Base-by-base conservation (phyloP, 2,797 vertebrate genomes). In the Tenualosa thibaudeaui region DNA sequence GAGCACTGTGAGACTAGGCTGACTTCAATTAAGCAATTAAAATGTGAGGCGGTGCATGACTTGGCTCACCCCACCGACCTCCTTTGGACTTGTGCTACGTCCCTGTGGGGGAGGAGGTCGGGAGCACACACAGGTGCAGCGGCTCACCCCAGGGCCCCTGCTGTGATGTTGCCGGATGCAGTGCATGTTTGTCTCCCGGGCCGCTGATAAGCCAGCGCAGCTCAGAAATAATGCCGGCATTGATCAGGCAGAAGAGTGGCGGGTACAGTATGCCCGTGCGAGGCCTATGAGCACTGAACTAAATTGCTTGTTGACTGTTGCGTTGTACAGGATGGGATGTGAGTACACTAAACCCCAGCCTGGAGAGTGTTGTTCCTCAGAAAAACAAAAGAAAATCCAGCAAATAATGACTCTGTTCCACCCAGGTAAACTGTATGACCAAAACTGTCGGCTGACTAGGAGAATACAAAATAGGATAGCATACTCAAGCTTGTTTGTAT, bases 81-180 rank as follows among this genome's bases (percentile, higher is more conserved):
- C 81, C n/a, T 58, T 75, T 84, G 81, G 82, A 84, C 88, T 51
- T 65, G 78, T 40, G 22, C 26, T 81, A 81, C 24, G 75, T 78
- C 78, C n/a, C 83, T 4, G 81, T 96, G 96, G 96, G 95, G 85
- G 43, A 62, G 68, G 88, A 92, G 82, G 19, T 6, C 17, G 71
- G 37, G 40, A 46, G 8, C 71, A 78, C 40, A 17, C 71, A 46
- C 37, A 78, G 71, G 40, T 78, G 71, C 37, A 0, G 40, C 40
- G 13, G 71, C 19, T 78, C 40, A 13, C 37, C 71, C 71, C 5
- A 2, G 5, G 17, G 31, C 65, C 15, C 71, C 71, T 5, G 5
- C 17, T 37, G 54, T 7, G 19, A 56, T 56, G 6, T 40, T 17
- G 17, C 37, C 17, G 17, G 37, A 31, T 31, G 31, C 9, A 40